phyloP scores from a whole-genome alignment of 2,113 vertebrate species.

The Saccopteryx bilineata region DNA sequence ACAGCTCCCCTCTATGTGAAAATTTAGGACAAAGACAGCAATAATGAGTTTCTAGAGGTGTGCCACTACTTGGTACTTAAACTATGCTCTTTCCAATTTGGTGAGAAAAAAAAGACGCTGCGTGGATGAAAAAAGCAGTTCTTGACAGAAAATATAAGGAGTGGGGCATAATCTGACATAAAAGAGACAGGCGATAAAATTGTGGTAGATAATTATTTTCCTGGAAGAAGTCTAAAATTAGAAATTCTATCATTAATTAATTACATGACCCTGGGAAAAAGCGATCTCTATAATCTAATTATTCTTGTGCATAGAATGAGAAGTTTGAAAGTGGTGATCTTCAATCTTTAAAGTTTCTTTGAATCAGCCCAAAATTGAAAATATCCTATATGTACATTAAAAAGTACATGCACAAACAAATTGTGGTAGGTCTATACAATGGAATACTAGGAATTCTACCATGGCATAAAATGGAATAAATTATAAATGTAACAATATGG shows the following conservation, averaged over 20 bases:
- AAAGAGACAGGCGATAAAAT: not conserved
- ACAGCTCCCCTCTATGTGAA: slow-evolving; percentile 14
- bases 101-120: not conserved
- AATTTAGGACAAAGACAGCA: slow-evolving; percentile 36
- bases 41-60: slow-evolving; percentile 48
- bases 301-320: not conserved
- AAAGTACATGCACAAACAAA: not conserved
- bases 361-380: not conserved
- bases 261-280: not conserved
- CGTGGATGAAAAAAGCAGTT: not conserved
- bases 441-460: not conserved
- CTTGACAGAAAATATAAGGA: not conserved
- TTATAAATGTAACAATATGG: not conserved
- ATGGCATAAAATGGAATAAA: not conserved
- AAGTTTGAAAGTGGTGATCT: not conserved
- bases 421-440: not conserved
- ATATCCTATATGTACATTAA: not conserved
- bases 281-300: slow-evolving; percentile 33
- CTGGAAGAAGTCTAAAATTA: slow-evolving; percentile 3
- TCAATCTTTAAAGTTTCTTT: not conserved
- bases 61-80: slow-evolving; percentile 21
- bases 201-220: not conserved
- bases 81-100: slow-evolving; percentile 14
- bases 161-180: not conserved
- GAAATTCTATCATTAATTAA: slow-evolving; percentile 28